Evolutionary conservation across 2,113 vertebrate genomes (phyloP).

Genomic region (Crotalus tigris): DNA sequence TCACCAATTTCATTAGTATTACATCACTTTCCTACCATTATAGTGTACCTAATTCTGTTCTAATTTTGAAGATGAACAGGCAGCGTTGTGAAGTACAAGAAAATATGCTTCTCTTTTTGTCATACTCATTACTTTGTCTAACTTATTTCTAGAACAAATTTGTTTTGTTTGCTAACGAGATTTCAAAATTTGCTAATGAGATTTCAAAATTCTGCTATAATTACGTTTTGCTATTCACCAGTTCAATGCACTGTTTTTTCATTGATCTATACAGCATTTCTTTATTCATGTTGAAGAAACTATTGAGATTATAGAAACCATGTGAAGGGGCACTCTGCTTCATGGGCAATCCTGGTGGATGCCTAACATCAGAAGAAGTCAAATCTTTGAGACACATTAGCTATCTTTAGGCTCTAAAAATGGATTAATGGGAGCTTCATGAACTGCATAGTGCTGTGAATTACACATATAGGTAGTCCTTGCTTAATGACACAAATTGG

Average conservation of each 20-base stretch:
- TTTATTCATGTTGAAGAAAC: background rate
- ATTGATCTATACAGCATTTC: background rate
- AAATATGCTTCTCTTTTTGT: too few relatives aligned
- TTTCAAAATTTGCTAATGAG: background rate
- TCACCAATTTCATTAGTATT: background rate
- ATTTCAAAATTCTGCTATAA: background rate
- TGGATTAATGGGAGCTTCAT: background rate
- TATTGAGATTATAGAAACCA: background rate
- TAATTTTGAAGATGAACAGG: background rate
- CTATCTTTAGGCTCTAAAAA: background rate
- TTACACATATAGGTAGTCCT: background rate
- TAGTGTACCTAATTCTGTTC: background rate
- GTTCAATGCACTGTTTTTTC: background rate
- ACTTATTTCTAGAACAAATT: background rate
- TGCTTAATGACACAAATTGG: background rate
- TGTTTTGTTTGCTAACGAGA: background rate
- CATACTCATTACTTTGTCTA: background rate
- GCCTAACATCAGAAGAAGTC: background rate
- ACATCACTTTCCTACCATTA: background rate
- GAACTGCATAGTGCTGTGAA: background rate
- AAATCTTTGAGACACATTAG: background rate
- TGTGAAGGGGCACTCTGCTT: background rate
- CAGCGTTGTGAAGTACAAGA: background rate
- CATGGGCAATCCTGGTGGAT: background rate
- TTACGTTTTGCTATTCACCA: background rate